Evolutionary conservation across 2,113 vertebrate species (phyloP), one percentile per base, ranked within the genome.

Genomic region (Prolemur simus): DNA sequence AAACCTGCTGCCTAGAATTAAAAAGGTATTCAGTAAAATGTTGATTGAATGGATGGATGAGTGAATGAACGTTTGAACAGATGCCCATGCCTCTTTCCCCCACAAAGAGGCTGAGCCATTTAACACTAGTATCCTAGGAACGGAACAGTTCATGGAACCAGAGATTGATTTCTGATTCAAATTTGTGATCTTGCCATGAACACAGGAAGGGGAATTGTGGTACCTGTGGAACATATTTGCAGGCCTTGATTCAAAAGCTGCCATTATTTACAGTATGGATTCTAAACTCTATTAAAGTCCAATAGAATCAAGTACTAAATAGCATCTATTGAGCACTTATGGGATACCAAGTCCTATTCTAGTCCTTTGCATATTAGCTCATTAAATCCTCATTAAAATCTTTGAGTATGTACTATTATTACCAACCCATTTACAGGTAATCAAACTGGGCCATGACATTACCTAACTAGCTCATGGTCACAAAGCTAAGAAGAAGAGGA

Each of bases 231-330:
- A 58, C 23, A 58, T 39, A 39, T 76, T 74, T 80, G 52, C 37
- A 76, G 73, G 13, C n/a, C 82, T 93, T 85, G 42, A 93, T 86
- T 91, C 45, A 37, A 96, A 93, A 95, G 52, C 39, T 71, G 18
- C 76, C 39, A 25, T 60, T 83, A 68, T 86, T 91, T 73, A 86
- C 15, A 64, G 4, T 32, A 73, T 6, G 54, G 45, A 64, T 42
- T 92, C 85, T 56, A 78, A 84, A 49, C 32, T 85, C 58, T 66
- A 64, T 37, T 66, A 86, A 95, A 77, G 20, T 82, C 21, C 47
- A 76, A 42, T 42, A 91, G 94, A 93, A 86, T 47, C 89, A 78
- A 77, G 58, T 39, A 45, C 23, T 58, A 64, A 91, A 32, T n/a
- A 94, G 37, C 25, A 78, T 63, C 32, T 78, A 15, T 1, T 32